Conservation (phyloP, 2,113 vertebrate genomes). For the Paramormyrops kingsleyae region DNA sequence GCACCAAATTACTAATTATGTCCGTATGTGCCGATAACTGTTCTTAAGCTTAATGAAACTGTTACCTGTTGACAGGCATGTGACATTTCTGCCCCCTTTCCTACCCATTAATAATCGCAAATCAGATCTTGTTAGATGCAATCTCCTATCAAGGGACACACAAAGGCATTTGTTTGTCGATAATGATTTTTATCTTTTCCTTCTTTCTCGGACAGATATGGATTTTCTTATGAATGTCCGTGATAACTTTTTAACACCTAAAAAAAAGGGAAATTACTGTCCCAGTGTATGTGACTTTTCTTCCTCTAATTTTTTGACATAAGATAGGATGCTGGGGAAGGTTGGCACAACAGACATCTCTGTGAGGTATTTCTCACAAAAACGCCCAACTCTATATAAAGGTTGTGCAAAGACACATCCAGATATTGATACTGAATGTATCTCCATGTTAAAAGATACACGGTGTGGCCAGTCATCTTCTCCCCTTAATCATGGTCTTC, state of each 20-base stretch:
- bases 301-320: background rate
- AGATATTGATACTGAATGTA: background rate
- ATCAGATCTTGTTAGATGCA: constrained; percentile 40
- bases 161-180: constrained; percentile 39
- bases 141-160: constrained; percentile 42
- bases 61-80: background rate
- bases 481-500: background rate
- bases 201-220: constrained; percentile 27
- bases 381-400: background rate
- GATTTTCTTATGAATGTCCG: constrained; percentile 43
- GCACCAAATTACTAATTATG: background rate
- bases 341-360: background rate
- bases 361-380: background rate
- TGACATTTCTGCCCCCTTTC: constrained; percentile 18
- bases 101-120: constrained; percentile 30
- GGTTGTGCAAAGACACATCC: background rate
- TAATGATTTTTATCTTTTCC: constrained; percentile 19
- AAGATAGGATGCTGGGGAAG: background rate
- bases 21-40: background rate
- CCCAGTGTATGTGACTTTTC: background rate
- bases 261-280: background rate
- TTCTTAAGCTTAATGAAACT: background rate
- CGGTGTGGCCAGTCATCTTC: background rate
- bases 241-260: constrained; percentile 12
- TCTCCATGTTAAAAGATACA: background rate